Percentiles rank a stretch among this genome's conserved stretches.
Conservation (phyloP, 2,888 invertebrate species). For the Hirudinaria manillensis region DNA sequence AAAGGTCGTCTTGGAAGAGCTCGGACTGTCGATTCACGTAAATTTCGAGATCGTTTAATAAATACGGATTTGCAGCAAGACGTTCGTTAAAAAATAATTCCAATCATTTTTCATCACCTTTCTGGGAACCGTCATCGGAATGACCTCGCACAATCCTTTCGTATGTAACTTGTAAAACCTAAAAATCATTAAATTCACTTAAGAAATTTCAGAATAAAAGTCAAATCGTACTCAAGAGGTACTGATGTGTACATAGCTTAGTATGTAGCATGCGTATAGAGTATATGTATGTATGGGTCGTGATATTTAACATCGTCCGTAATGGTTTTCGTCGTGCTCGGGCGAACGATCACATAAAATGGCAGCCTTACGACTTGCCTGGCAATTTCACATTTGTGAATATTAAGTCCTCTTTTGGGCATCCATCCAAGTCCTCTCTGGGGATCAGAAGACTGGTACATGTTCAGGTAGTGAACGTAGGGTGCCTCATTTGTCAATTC, state of each 20-base stretch:
- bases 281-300: too few relatives aligned
- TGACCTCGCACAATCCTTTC: conserved; percentile 82
- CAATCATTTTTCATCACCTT: conserved; percentile 59
- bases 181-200: conserved; percentile 26
- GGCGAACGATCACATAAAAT: neutral
- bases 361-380: conserved; percentile 31
- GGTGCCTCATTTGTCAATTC: conserved; percentile 85
- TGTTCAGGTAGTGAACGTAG: conserved; percentile 82
- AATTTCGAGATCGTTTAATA: neutral
- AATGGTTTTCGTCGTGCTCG: neutral
- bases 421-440: conserved; percentile 83
- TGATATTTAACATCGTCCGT: too few relatives aligned
- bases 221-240: too few relatives aligned
- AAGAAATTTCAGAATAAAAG: neutral
- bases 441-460: conserved; percentile 82
- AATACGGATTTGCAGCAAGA: neutral
- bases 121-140: conserved; percentile 88
- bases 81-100: neutral
- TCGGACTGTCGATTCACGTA: conserved; percentile 58
- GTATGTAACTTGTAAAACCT: conserved; percentile 82
- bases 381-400: conserved; percentile 52
- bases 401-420: conserved; percentile 84
- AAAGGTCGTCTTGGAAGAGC: conserved; percentile 79
- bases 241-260: neutral
- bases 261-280: neutral